A percentile compares a stretch with the other conserved stretches of the same genome.
Conservation (phyloP, 1,140 invertebrate genomes). For the Bathynomus jamesi region DNA sequence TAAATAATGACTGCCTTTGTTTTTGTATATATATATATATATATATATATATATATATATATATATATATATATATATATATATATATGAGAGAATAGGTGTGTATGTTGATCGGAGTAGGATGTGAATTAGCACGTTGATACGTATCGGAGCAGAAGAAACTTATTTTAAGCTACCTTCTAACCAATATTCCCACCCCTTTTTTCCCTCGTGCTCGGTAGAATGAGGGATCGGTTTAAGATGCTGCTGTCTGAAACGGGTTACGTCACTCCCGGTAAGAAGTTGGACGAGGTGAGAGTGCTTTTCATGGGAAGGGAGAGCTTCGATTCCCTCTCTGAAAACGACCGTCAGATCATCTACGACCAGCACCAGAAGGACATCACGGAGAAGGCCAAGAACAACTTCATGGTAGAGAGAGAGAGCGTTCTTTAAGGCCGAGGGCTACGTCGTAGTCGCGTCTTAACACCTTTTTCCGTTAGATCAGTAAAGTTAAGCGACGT, state of each 20-base stretch:
- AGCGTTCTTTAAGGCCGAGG: too few relatives aligned
- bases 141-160: too few relatives aligned
- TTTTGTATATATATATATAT: slow-evolving; percentile 59
- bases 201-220: slow-evolving; percentile 37
- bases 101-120: too few relatives aligned
- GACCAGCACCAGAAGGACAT: slow-evolving; percentile 89
- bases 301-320: slow-evolving; percentile 92
- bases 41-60: slow-evolving; percentile 9
- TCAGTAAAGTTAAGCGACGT: too few relatives aligned
- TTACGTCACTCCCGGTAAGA: slow-evolving; percentile 83
- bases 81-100: slow-evolving; percentile 28
- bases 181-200: background rate
- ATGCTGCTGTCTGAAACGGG: slow-evolving; percentile 86
- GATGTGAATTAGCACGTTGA: too few relatives aligned
- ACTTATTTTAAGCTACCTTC: background rate
- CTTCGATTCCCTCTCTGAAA: slow-evolving; percentile 80
- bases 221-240: slow-evolving; percentile 72
- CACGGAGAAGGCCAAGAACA: slow-evolving; percentile 80
- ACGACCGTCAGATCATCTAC: slow-evolving; percentile 87
- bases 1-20: slow-evolving; percentile 7
- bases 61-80: slow-evolving; percentile 7
- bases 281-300: slow-evolving; percentile 81
- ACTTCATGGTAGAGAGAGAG: slow-evolving; percentile 78
- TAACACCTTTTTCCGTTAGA: too few relatives aligned
- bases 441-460: too few relatives aligned